These are phyloP conservation scores for Gobio gobio DNA, from an alignment of 2,113 vertebrate species.

Conservation along the genomic window DNA sequence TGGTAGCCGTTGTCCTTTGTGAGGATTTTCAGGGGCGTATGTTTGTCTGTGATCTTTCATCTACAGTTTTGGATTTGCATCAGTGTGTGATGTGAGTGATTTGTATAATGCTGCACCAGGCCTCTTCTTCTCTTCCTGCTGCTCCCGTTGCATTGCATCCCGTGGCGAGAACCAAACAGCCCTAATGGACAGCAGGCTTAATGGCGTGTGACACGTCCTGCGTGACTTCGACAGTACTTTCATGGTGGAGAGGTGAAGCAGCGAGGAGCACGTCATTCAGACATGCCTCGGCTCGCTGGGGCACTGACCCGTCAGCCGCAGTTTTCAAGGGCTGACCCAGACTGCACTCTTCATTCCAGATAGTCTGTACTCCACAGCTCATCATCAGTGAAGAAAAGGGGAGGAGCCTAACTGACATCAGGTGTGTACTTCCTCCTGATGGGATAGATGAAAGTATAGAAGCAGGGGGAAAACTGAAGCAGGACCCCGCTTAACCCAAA, in stretches of 20 bases:
- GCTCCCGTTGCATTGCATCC: constrained; percentile 1
- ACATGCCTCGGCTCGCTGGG: constrained; percentile 65
- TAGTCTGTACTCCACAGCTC: background rate
- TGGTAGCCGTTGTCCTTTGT: constrained; percentile 33
- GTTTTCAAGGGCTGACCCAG: constrained; percentile 28
- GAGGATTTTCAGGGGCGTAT: background rate
- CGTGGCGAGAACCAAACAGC: constrained; percentile 12
- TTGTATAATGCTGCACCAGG: background rate
- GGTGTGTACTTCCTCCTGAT: constrained; percentile 4
- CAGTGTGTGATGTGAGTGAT: background rate
- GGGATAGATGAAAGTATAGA: background rate
- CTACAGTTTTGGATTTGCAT: background rate
- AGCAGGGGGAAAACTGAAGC: constrained; percentile 21
- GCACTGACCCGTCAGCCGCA: constrained; percentile 48
- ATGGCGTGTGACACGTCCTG: constrained; percentile 66
- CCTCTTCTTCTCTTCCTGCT: background rate
- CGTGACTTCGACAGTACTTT: constrained; percentile 58
- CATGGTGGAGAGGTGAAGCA: constrained; percentile 55
- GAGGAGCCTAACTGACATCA: background rate
- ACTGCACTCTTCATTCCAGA: background rate
- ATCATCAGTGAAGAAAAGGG: constrained; percentile 5
- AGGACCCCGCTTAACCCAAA: background rate
- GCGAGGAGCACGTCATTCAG: constrained; percentile 30
- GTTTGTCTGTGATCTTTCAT: constrained; percentile 6
- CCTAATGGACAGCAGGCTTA: constrained; percentile 54